Percentiles rank a stretch among this genome's conserved stretches.
phyloP scores from a whole-genome alignment of 2,113 vertebrate species.

The Desmodus rotundus region DNA sequence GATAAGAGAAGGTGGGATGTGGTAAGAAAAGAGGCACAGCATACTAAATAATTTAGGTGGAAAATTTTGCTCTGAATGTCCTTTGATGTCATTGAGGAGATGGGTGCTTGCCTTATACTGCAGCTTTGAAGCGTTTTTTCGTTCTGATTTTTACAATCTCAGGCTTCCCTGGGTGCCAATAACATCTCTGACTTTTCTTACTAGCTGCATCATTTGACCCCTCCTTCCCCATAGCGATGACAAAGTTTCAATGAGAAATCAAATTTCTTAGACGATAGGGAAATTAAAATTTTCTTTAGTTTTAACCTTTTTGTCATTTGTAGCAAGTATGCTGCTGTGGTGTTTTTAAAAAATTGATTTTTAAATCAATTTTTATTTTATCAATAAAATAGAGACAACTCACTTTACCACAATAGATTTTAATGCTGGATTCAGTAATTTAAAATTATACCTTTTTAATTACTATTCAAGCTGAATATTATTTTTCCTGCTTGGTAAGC shows the following conservation, averaged over 20 bases:
- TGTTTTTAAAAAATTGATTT: not conserved
- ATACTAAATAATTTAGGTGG: not conserved
- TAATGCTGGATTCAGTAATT: not conserved
- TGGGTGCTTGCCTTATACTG: not conserved
- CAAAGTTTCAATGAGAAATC: not conserved
- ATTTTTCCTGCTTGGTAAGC: not conserved
- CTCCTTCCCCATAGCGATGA: not conserved
- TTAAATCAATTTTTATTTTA: conserved; percentile 32
- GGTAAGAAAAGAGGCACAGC: not conserved
- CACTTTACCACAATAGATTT: not conserved
- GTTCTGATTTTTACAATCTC: not conserved
- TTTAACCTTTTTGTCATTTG: not conserved
- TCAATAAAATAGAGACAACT: not conserved
- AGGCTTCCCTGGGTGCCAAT: not conserved
- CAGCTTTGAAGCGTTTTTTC: not conserved
- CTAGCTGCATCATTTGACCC: not conserved
- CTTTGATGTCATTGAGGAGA: not conserved
- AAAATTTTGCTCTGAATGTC: not conserved
- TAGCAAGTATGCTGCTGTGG: not conserved
- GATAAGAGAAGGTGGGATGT: not conserved
- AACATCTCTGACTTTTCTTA: not conserved
- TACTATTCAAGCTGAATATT: not conserved
- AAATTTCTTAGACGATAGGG: not conserved
- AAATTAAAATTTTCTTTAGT: not conserved
- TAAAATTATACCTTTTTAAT: not conserved